Conservation (phyloP, 1,140 invertebrate species). For the Megalopta genalis region DNA sequence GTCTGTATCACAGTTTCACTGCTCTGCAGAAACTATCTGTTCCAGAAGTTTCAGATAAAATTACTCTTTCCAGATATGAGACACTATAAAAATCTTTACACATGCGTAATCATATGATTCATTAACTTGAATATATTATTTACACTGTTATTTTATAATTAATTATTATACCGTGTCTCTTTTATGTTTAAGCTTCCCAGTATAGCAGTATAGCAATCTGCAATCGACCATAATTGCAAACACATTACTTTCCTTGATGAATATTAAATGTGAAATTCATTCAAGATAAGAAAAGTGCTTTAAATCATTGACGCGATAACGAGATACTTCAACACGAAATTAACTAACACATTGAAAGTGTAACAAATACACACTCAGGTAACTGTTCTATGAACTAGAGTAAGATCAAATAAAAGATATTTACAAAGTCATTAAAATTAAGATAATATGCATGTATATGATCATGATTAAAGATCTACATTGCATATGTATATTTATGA, state of each 20-base stretch:
- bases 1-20: neutral
- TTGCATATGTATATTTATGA: neutral
- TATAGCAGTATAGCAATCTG: neutral
- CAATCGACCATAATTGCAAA: neutral
- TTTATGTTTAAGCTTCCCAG: slow-evolving; percentile 15
- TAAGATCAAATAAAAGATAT: neutral
- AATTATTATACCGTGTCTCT: neutral
- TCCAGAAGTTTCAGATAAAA: slow-evolving; percentile 7
- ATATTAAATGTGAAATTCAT: slow-evolving; percentile 30
- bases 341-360: slow-evolving; percentile 25
- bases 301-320: slow-evolving; percentile 60
- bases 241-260: slow-evolving; percentile 25
- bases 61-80: neutral
- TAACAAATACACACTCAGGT: slow-evolving; percentile 13
- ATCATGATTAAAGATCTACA: neutral
- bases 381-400: slow-evolving; percentile 6
- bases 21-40: neutral
- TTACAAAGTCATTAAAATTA: neutral
- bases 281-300: slow-evolving; percentile 49
- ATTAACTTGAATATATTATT: neutral
- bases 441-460: neutral
- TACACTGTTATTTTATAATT: slow-evolving; percentile 1
- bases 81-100: neutral
- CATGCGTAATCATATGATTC: neutral
- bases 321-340: slow-evolving; percentile 5